phyloP scores from a whole-genome alignment of 1,140 invertebrate genomes.

The Drosophila asahinai region DNA sequence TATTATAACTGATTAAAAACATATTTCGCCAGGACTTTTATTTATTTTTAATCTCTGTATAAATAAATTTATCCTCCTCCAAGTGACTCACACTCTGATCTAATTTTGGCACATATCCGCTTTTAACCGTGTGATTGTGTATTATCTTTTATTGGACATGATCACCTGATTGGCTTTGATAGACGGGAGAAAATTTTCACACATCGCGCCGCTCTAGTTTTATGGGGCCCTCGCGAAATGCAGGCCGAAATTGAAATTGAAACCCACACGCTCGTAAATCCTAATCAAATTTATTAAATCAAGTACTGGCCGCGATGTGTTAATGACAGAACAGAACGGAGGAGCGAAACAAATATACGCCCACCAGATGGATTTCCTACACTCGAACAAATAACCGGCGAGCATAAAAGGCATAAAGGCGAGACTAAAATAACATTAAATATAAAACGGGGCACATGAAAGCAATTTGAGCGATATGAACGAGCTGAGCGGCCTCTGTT shows the following conservation, averaged over 20 bases:
- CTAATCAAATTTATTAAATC: conserved; percentile 82
- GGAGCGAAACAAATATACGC: conserved; percentile 49
- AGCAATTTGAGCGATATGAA: conserved; percentile 45
- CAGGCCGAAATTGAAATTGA: conserved; percentile 33
- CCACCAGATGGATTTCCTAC: conserved; percentile 41
- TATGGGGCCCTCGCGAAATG: conserved; percentile 20
- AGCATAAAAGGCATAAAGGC: conserved; percentile 20
- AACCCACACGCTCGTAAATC: conserved; percentile 70
- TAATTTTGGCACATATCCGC: not conserved
- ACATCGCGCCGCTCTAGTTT: conserved; percentile 5
- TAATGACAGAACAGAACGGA: conserved; percentile 59
- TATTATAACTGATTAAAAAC: too few relatives aligned
- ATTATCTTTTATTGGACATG: conserved; percentile 1
- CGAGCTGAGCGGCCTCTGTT: not conserved
- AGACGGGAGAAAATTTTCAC: conserved; percentile 2
- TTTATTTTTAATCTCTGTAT: not conserved
- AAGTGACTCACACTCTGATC: not conserved
- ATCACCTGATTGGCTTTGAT: conserved; percentile 29
- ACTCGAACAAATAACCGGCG: conserved; percentile 35
- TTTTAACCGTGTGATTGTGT: conserved; percentile 1
- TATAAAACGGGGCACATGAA: conserved; percentile 19
- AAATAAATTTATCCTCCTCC: not conserved
- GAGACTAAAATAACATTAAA: conserved; percentile 17
- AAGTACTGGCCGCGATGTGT: conserved; percentile 66
- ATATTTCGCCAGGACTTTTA: not conserved